Evolutionary conservation across 2,888 invertebrate species (phyloP).

Genomic region (Sminthurinus aureus): DNA sequence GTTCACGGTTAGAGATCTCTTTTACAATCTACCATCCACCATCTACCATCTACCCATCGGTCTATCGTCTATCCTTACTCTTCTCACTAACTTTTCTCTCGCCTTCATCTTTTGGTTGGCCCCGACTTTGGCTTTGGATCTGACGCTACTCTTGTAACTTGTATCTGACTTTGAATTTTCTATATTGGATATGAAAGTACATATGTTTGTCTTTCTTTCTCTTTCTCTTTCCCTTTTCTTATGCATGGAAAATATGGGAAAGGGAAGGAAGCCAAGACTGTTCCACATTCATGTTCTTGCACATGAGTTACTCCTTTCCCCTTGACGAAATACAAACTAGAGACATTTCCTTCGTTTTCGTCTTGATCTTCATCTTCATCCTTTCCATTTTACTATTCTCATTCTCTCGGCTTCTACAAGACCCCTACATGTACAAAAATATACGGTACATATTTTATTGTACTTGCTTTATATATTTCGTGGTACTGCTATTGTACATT

Average conservation of each 20-base stretch:
- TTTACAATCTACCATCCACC: too few relatives aligned
- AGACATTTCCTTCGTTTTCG: slow-evolving; percentile 8
- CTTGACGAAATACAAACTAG: slow-evolving; percentile 18
- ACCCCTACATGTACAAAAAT: too few relatives aligned
- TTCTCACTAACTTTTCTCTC: not conserved
- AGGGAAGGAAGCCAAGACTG: slow-evolving; percentile 20
- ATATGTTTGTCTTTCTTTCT: not conserved
- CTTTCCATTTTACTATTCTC: too few relatives aligned
- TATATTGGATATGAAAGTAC: too few relatives aligned
- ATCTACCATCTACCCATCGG: too few relatives aligned
- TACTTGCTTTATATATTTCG: too few relatives aligned
- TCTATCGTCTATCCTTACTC: not conserved
- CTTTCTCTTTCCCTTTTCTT: not conserved
- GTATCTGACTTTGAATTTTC: too few relatives aligned
- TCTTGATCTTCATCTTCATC: too few relatives aligned
- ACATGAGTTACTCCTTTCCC: slow-evolving; percentile 4
- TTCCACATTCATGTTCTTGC: slow-evolving; percentile 8
- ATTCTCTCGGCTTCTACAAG: too few relatives aligned
- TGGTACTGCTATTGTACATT: too few relatives aligned
- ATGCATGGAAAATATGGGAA: slow-evolving; percentile 10
- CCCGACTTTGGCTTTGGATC: not conserved
- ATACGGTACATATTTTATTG: too few relatives aligned
- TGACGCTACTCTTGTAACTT: too few relatives aligned
- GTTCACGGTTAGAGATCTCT: not conserved
- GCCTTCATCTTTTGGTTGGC: not conserved